Evolutionary conservation across 2,797 vertebrate species (phyloP), one percentile per base, ranked within the genome.

Genomic region (Acanthurus lineatus): DNA sequence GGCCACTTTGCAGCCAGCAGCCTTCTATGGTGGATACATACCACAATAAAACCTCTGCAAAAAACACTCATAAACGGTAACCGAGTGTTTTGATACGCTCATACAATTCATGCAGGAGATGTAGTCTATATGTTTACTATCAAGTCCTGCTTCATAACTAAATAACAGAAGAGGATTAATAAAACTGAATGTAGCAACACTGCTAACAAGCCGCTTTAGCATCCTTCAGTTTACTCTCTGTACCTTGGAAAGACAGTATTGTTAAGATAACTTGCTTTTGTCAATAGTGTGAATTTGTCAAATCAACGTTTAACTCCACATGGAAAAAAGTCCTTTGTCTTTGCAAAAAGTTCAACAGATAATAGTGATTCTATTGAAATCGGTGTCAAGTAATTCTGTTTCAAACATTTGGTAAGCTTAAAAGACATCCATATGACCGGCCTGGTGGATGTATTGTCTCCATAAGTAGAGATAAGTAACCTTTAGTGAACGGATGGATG

Each of bases 401-500:
- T 38, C 52, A 40, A 53, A 25, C 20, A 5, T 11, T 56, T n/a
- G 11, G 20, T 19, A 44, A 12, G 28, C 14, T 57, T 38, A 25
- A 66, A 60, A 60, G 40, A 16, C 38, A 35, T 65, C 69, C 54
- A 59, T 6, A n/a, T n/a, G 64, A 11, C 32, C 47, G 66, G n/a
- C 2, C 14, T 44, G 14, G 28, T 32, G 4, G 65, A 76, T 69
- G 62, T 57, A 45, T 51, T 63, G 25, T 17, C 70, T 67, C 66
- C 42, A 73, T 84, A 81, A 87, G 69, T 8, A 47, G 25, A 44
- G 25, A 73, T 66, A 56, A 82, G 58, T 10, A 32, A 17, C 49
- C 56, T 57, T 65, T 65, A 76, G 52, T 60, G 76, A 54, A 71
- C 69, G 72, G 63, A 81, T 52, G 58, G 64, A 59, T 57, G 82